Percentiles rank a stretch among this genome's conserved stretches.
Conservation (phyloP, 2,888 invertebrate species). For the Coenonympha arcania region DNA sequence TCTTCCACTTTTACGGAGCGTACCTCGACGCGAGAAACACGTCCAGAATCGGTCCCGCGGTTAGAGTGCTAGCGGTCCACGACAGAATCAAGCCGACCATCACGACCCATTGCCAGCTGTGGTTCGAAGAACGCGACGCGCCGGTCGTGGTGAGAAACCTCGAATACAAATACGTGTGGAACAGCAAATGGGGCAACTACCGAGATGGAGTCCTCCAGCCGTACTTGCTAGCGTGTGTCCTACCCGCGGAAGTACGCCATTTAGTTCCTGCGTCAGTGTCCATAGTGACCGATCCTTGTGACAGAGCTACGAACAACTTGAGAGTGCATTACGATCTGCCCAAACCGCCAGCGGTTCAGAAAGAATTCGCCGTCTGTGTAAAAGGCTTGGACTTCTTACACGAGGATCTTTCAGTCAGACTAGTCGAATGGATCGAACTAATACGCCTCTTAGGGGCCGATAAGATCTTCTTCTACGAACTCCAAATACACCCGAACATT, state of each 20-base stretch:
- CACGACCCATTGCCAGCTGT: constrained; percentile 88
- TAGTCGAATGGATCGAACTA: constrained; percentile 96
- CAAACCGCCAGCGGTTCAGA: constrained; percentile 65
- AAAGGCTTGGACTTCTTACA: constrained; percentile 95
- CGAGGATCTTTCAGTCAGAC: constrained; percentile 89
- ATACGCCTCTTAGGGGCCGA: constrained; percentile 89
- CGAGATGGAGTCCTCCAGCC: constrained; percentile 93
- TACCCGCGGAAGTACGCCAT: constrained; percentile 82
- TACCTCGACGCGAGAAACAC: constrained; percentile 87
- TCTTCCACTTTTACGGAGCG: constrained; percentile 91
- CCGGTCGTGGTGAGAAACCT: constrained; percentile 86
- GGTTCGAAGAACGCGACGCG: constrained; percentile 89
- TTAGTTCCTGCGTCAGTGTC: constrained; percentile 88
- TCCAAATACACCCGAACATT: constrained; percentile 93
- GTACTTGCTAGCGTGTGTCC: constrained; percentile 89
- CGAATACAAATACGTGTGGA: constrained; percentile 96
- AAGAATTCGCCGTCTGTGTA: constrained; percentile 92
- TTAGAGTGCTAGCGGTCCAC: constrained; percentile 90
- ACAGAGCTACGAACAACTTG: constrained; percentile 88
- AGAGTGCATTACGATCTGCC: constrained; percentile 87
- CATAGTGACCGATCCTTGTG: constrained; percentile 87
- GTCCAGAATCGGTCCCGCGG: constrained; percentile 86
- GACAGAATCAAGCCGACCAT: constrained; percentile 89
- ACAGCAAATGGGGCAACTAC: constrained; percentile 95
- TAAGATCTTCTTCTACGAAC: constrained; percentile 91